Base-by-base conservation (phyloP, 2,888 invertebrate genomes). In the Synanthedon formicaeformis region DNA sequence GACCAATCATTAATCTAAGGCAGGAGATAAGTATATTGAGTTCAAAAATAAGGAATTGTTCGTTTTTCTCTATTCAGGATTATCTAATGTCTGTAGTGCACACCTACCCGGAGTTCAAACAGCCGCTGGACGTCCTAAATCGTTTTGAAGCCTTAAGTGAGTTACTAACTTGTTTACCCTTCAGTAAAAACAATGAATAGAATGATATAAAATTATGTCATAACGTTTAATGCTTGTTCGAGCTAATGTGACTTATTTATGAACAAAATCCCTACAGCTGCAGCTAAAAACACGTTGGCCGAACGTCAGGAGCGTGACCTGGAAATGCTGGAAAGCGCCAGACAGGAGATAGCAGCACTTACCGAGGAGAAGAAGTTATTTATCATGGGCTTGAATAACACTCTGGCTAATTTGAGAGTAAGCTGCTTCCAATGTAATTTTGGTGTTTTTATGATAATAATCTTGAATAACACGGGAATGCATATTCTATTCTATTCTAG, bases 321-420 rank as follows among this genome's bases (percentile, higher is more conserved):
- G 57, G 87, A 87, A 62, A 79, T 84, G 65, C 61, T 92, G 54
- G 91, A 91, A 68, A 76, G 80, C 23, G 90, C 90, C 0, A 87
- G 90, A 11, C 81, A 81, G 57, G 88, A 90, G 75, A 90, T 91
- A 71, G 88, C 89, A 48, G 73, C 82, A 10, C 75, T 90, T 53
- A 89, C 90, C 0, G 91, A 92, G 61, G 88, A 89, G 64, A 91
- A 91, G 70, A 88, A 89, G 27, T 88, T 91, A 14, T 88, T 86
- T 57, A 83, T 92, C 54, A 90, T 91, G 88, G 90, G 89, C 1
- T 75, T 92, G 27, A 91, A 91, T 67, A 92, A 91, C 61, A 87
- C 89, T 54, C 81, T 92, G 14, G 90, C 91, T 11, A 85, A 88
- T 58, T 73, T 92, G 16, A 71, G 86, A 73, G 88, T 88, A 61